Evolutionary conservation across 2,113 vertebrate genomes (phyloP), one percentile per base, ranked within the genome.

Genomic region (Corapipo altera): DNA sequence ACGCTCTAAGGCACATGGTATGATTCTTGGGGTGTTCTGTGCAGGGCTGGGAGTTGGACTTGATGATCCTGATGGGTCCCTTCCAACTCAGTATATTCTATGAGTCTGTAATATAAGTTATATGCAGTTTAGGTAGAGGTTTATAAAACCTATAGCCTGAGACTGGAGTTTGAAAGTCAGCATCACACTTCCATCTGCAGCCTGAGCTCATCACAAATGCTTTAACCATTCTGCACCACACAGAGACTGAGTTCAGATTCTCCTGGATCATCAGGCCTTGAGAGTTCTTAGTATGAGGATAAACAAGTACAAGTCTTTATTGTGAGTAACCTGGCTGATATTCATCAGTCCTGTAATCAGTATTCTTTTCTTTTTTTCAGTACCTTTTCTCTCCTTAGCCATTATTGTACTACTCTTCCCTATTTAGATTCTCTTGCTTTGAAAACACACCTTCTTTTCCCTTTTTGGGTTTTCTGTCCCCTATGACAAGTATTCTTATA

Each of bases 201-300:
- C 22, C 30, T 35, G 58, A 83, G 72, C 26, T 76, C 19, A 55
- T 48, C 15, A 37, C 13, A 69, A 72, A 39, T 15, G 11, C 5
- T 88, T 91, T 52, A 57, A 32, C n/a, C 85, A 8, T 57, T 48
- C 26, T 66, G 39, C 20, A 55, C 32, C 46, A 64, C 12, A 33
- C 7, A 78, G 33, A 41, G 37, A 54, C 28, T 18, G 26, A 62
- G 39, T 46, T 67, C 44, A 74, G 49, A 61, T 52, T 55, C 21
- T 62, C 24, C n/a, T 58, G 39, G 61, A 74, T 59, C n/a, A 78
- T 20, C 30, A 64, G 55, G 51, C 18, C 28, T 73, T 32, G 17
- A 2, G 8, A 3, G 23, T n/a, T 65, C 11, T 35, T 28, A 39
- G 3, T 27, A n/a, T 0, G 1, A 26, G 19, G 10, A 28, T 58